Evolutionary conservation across 2,113 vertebrate species (phyloP).

Genomic region (Candoia aspera): DNA sequence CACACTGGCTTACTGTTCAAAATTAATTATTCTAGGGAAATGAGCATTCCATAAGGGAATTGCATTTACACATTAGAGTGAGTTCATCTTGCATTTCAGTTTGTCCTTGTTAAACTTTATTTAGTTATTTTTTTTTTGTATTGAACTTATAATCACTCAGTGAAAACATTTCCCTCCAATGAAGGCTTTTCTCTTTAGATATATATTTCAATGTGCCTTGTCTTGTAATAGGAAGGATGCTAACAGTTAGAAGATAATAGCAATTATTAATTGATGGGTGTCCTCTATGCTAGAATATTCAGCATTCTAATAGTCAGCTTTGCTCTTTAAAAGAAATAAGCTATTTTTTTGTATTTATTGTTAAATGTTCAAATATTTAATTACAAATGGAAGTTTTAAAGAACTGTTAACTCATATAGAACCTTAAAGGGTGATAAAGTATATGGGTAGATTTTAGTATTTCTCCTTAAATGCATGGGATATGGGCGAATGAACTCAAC

Average conservation of each 20-base stretch:
- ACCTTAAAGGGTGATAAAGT: background rate
- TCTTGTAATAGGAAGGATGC: conserved; percentile 12
- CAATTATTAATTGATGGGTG: conserved; percentile 21
- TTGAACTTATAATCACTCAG: conserved; percentile 43
- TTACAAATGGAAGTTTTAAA: background rate
- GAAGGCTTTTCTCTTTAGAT: background rate
- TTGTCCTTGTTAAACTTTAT: conserved; percentile 63
- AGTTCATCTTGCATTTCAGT: conserved; percentile 62
- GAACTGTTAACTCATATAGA: background rate
- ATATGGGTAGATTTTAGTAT: background rate
- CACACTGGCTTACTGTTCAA: conserved; percentile 59
- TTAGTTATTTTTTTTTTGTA: conserved; percentile 43
- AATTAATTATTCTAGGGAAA: conserved; percentile 67
- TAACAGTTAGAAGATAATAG: conserved; percentile 28
- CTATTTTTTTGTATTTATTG: background rate
- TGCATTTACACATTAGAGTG: conserved; percentile 56
- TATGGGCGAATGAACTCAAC: background rate
- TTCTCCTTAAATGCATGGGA: background rate
- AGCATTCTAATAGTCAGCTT: background rate
- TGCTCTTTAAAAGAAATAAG: too few relatives aligned
- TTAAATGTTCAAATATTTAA: background rate
- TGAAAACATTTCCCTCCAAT: conserved; percentile 35
- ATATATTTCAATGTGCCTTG: background rate
- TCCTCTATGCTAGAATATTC: conserved; percentile 4
- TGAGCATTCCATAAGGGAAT: conserved; percentile 62